Base-by-base conservation (phyloP, 2,113 vertebrate genomes). In the Amphiprion percula region DNA sequence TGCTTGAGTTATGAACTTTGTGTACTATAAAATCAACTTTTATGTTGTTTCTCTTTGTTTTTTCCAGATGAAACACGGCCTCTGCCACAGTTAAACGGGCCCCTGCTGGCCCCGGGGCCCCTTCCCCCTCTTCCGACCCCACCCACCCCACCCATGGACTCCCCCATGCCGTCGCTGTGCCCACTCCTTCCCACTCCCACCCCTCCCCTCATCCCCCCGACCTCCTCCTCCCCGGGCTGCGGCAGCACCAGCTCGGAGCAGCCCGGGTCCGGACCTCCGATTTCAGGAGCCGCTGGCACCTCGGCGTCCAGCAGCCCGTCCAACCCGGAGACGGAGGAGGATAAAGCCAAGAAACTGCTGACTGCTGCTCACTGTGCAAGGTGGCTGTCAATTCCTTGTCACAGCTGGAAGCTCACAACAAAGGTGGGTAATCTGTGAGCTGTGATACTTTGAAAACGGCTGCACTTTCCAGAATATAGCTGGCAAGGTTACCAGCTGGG, bases 351-450 rank as follows among this genome's bases (percentile, higher is more conserved):
- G 92, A 95, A 97, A 83, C 93, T 97, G 87, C 93, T 97, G 67
- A n/a, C n/a, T 98, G 97, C 90, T 98, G 97, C 84, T 95, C 96
- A 11, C 93, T 97, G 77, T 98, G 97, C 94, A 98, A 98, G 91
- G 96, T 98, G 92, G 96, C 96, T 21, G 96, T 97, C 85, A 98
- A 98, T 84, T 97, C 97, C 54, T 86, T 97, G 87, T 98, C 97
- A 68, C 97, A 98, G 86, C 95, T 98, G n/a, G 96, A 97, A 92
- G 97, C 97, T 2, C 97, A 98, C 91, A 98, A 98, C 92, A 97
- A 97, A 96, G 97, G 97, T 97, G 74, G 67, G 84, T 47, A 7
- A 41, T n/a, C 6, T 67, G 5, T 55, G 63, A 84, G 9, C 44
- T 21, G 19, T 58, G 8, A 56, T n/a, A 3, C 0, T 0, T 4